These are phyloP conservation scores for Rhopilema esculentum DNA, from an alignment of 30 jellyfish, hydroid and myxozoan species.

Conservation along the genomic window DNA sequence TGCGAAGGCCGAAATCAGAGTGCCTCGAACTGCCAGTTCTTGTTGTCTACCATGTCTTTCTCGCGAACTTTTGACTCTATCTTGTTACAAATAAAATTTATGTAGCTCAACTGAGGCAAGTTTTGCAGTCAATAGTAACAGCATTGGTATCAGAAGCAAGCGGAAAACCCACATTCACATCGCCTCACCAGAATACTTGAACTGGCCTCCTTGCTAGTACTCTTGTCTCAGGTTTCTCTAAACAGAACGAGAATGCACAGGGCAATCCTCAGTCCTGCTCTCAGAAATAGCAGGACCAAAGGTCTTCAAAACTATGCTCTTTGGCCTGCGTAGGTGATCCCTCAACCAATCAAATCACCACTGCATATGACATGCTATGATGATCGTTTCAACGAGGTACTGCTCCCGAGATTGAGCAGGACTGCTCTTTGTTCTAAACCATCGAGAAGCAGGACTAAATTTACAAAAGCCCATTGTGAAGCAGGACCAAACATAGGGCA, in stretches of 20 bases:
- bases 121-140: neutral
- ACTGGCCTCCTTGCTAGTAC: neutral
- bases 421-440: neutral
- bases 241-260: neutral
- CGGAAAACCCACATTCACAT: neutral
- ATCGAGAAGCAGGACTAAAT: neutral
- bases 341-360: neutral
- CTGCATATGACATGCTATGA: neutral
- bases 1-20: neutral
- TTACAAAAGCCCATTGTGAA: neutral
- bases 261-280: neutral
- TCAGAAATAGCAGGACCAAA: neutral
- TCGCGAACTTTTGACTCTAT: neutral
- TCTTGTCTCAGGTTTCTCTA: neutral
- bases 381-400: neutral
- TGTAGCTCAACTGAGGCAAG: neutral
- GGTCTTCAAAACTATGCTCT: neutral
- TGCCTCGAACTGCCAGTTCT: neutral
- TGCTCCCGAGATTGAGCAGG: neutral
- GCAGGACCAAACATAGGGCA: neutral
- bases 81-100: neutral
- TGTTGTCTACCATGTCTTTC: neutral
- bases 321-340: neutral
- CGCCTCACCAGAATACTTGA: neutral
- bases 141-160: neutral